phyloP scores from a whole-genome alignment of 2,113 vertebrate species.

The Geothlypis trichas region DNA sequence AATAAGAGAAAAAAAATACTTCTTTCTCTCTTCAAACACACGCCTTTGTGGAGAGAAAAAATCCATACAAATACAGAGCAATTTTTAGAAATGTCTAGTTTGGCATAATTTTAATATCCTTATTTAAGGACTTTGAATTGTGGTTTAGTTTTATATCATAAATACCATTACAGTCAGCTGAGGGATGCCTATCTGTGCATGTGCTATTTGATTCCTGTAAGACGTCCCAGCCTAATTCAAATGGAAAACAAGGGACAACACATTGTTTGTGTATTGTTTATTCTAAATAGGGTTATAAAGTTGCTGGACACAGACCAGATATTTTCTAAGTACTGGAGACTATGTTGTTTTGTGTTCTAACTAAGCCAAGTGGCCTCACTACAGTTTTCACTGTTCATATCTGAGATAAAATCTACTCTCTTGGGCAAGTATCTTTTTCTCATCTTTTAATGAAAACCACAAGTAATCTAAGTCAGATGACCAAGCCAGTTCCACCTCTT shows the following conservation, averaged over 20 bases:
- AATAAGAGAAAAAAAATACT: not conserved
- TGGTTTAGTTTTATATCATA: not conserved
- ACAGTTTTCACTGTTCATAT: not conserved
- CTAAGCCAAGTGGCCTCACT: not conserved
- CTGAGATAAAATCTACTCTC: not conserved
- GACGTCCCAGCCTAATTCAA: constrained; percentile 19
- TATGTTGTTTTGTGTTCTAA: not conserved
- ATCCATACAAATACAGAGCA: not conserved
- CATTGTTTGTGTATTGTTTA: not conserved
- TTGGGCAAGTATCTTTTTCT: not conserved
- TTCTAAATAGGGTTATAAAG: not conserved
- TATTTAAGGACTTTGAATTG: not conserved
- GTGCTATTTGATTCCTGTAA: not conserved
- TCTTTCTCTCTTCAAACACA: not conserved
- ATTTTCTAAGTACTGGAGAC: not conserved
- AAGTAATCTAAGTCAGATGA: not conserved
- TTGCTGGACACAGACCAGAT: not conserved
- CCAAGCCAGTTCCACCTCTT: not conserved
- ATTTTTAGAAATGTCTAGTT: not conserved
- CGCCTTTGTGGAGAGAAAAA: not conserved
- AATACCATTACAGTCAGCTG: not conserved
- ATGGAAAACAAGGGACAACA: not conserved
- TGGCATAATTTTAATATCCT: not conserved
- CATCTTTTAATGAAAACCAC: not conserved
- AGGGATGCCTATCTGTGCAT: not conserved